Base-by-base conservation (phyloP, 2,888 invertebrate species). In the Drosophila antonietae region DNA sequence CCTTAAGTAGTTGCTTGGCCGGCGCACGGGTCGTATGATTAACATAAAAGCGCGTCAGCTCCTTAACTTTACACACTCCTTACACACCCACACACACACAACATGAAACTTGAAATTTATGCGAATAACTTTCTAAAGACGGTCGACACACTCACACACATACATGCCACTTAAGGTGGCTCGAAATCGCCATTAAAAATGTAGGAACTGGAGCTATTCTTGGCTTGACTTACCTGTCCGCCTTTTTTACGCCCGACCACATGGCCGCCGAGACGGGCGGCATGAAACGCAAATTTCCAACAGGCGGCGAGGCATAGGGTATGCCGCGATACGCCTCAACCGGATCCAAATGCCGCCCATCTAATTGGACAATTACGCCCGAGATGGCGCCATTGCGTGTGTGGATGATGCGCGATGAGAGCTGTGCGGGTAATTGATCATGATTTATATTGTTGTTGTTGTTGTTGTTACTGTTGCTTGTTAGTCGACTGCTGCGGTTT, bases 261-360 rank as follows among this genome's bases (percentile, higher is more conserved):
- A 97, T 95, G 61, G 97, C 97, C 33, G 98, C 97, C 70, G 97
- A 97, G 28, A 98, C 98, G 23, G 98, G 98, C 14, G 98, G 98
- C 98, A 98, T 98, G 93, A 99, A 99, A 69, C 99, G 95, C 71
- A 98, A 93, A 67, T 96, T 95, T 8, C 97, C 98, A 49, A 96
- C 94, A 39, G 98, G 98, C 28, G 98, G 97, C 55, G 98, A 97
- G 33, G 98, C 99, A 93, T 98, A 99, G 7, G 98, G 98, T 69
- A 99, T 96, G 9, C 98, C 98, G 58, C 97, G 95, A 92, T 97
- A 98, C 76, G 97, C 97, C 93, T 98, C 98, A 23, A 98, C 98
- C 65, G 97, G 96, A 92, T 97, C 97, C 83, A 97, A 93, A 91
- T 95, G 96, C 79, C 97, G 95, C 31, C 96, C 95, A 87, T 97